These are phyloP conservation scores for Orchestia grillus DNA, from an alignment of 1,140 invertebrate species.

Conservation along the genomic window DNA sequence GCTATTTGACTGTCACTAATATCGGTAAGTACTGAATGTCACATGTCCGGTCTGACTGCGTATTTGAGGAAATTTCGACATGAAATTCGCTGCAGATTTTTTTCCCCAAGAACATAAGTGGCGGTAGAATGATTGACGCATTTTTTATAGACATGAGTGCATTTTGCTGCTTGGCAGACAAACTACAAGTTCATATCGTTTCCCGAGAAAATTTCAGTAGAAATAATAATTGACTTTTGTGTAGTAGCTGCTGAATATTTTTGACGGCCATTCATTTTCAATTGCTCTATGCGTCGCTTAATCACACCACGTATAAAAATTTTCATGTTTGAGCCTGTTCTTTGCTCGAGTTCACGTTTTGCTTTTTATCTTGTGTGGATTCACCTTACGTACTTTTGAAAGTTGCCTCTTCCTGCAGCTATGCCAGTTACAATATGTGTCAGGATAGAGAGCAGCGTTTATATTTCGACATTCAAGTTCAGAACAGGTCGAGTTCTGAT, in stretches of 20 bases:
- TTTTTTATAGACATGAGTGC: neutral
- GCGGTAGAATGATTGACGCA: neutral
- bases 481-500: too few relatives aligned
- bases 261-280: neutral
- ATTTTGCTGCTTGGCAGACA: neutral
- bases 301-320: neutral
- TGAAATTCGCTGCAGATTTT: neutral
- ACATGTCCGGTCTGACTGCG: neutral
- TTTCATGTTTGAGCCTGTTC: neutral
- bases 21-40: neutral
- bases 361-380: neutral
- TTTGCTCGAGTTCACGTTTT: neutral
- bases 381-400: too few relatives aligned
- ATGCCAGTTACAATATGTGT: neutral
- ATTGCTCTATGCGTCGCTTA: neutral
- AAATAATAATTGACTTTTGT: neutral
- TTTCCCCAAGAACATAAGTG: neutral
- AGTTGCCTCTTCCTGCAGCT: neutral
- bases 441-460: neutral
- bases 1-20: neutral
- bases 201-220: neutral
- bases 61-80: neutral
- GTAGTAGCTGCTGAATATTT: neutral
- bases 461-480: too few relatives aligned
- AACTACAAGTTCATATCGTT: neutral